phyloP scores from a whole-genome alignment of 2,113 vertebrate species.

The Coturnix japonica region DNA sequence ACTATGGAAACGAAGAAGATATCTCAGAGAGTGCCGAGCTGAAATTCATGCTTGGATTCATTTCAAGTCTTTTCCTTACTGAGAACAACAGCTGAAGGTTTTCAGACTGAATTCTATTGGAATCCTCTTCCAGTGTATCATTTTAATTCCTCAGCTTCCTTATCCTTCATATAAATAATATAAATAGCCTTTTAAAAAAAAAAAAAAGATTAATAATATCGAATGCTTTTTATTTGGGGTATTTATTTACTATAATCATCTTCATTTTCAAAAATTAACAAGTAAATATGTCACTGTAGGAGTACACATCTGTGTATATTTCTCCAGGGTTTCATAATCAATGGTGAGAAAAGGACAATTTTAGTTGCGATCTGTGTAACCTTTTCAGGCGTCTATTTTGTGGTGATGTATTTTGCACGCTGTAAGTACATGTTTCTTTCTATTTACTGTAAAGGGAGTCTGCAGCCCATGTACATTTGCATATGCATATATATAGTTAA shows the following conservation, averaged over 20 bases:
- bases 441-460: background rate
- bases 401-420: background rate
- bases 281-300: background rate
- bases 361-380: background rate
- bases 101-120: background rate
- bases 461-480: background rate
- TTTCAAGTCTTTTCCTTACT: conserved; percentile 28
- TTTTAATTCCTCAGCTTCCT: background rate
- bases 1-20: conserved; percentile 63
- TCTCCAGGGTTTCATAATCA: background rate
- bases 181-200: too few species aligned
- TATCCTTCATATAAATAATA: rapidly evolving
- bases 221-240: background rate
- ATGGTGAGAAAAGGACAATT: background rate
- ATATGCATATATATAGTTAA: background rate
- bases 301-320: background rate
- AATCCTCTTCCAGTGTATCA: background rate
- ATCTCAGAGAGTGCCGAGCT: background rate
- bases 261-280: background rate
- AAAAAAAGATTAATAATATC: background rate
- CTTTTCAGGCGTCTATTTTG: background rate
- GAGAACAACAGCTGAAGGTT: conserved; percentile 22
- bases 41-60: conserved; percentile 21
- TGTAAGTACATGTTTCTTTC: background rate
- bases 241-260: background rate